Conservation (phyloP, 2,113 vertebrate genomes). For the Chascanopsetta lugubris region DNA sequence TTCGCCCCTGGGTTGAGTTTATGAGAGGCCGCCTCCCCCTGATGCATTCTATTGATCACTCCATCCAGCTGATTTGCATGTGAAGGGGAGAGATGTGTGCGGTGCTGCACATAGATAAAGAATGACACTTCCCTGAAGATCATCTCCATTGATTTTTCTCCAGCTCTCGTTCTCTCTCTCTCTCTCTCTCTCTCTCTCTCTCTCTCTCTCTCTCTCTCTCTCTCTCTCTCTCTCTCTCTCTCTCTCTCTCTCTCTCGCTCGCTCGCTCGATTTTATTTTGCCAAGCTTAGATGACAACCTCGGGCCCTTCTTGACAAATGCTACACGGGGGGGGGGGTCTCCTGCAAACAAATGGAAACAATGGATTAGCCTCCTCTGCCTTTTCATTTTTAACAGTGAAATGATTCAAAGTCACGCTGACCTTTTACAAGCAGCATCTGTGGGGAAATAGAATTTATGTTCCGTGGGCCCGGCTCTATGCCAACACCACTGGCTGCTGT, state of each 20-base stretch:
- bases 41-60: slow-evolving; percentile 64
- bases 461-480: slow-evolving; percentile 59
- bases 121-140: slow-evolving; percentile 46
- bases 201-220: slow-evolving; percentile 1
- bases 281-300: slow-evolving; percentile 44
- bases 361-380: slow-evolving; percentile 57
- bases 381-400: slow-evolving; percentile 66
- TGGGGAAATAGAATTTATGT: slow-evolving; percentile 71
- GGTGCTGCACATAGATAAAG: slow-evolving; percentile 46
- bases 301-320: slow-evolving; percentile 52
- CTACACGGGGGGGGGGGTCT: slow-evolving; percentile 26
- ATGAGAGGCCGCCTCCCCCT: slow-evolving; percentile 37
- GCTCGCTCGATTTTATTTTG: no score
- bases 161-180: background rate
- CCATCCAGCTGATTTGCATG: slow-evolving; percentile 54
- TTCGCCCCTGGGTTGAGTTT: slow-evolving; percentile 49
- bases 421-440: slow-evolving; percentile 78
- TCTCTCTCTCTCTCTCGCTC: background rate
- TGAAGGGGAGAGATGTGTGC: slow-evolving; percentile 29
- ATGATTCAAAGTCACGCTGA: slow-evolving; percentile 78
- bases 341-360: slow-evolving; percentile 56
- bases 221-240: slow-evolving; percentile 27
- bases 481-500: slow-evolving; percentile 72
- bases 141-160: slow-evolving; percentile 38
- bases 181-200: slow-evolving; percentile 1